phyloP scores from a whole-genome alignment of 2,113 vertebrate genomes.

The Brevimyrus niger region DNA sequence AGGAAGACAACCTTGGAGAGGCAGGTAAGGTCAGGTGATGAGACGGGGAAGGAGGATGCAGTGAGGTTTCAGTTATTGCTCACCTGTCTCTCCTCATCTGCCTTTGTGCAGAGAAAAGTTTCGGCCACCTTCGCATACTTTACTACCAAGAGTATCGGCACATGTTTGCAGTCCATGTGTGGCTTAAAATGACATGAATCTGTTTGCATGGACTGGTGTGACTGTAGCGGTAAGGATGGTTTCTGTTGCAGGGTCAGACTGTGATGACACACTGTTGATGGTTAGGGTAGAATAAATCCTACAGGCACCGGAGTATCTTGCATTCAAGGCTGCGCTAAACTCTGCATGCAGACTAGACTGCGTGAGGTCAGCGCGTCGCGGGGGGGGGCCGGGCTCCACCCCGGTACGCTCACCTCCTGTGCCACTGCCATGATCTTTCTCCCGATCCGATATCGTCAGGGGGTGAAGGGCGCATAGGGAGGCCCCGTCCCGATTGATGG shows the following conservation, averaged over 20 bases:
- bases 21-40: neutral
- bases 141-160: too few species aligned
- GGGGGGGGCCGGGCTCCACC: slow-evolving; percentile 58
- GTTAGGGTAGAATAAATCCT: slow-evolving; percentile 15
- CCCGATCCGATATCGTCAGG: slow-evolving; percentile 44
- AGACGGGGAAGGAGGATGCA: neutral
- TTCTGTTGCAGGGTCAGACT: neutral
- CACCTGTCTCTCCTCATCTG: neutral
- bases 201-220: neutral
- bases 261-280: neutral
- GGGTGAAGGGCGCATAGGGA: slow-evolving; percentile 48
- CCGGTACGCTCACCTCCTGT: neutral
- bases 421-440: slow-evolving; percentile 48
- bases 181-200: neutral
- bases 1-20: neutral
- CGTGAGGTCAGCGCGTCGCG: slow-evolving; percentile 55
- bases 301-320: slow-evolving; percentile 50
- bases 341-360: slow-evolving; percentile 57
- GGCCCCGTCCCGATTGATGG: slow-evolving; percentile 49
- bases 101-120: neutral
- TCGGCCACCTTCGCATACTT: neutral
- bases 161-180: neutral
- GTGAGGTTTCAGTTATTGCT: neutral
- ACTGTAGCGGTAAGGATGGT: neutral
- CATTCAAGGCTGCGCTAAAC: slow-evolving; percentile 27